Conservation (phyloP, 2,113 vertebrate genomes). For the Tinamus guttatus region DNA sequence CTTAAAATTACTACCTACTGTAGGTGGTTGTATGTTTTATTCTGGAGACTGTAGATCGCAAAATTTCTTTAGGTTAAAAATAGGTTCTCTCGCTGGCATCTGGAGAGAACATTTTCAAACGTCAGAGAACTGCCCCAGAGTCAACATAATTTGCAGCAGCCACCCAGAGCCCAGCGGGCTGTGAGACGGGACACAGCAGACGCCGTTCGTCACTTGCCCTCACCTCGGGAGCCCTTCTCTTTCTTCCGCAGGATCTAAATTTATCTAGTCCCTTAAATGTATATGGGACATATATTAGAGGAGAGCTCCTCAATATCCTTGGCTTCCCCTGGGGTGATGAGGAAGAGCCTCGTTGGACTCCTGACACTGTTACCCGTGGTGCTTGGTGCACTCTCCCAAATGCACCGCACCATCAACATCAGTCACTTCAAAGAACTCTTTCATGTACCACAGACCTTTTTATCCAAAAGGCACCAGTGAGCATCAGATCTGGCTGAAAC, state of each 20-base stretch:
- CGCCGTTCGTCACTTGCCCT: neutral
- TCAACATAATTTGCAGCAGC: constrained; percentile 7
- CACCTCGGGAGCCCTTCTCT: neutral
- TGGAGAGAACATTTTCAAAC: neutral
- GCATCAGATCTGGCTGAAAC: constrained; percentile 43
- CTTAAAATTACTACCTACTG: neutral
- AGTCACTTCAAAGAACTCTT: constrained; percentile 74
- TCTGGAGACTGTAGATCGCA: neutral
- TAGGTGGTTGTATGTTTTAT: neutral
- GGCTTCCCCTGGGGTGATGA: rapidly evolving
- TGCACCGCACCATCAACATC: constrained; percentile 44
- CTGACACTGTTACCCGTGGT: neutral
- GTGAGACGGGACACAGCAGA: neutral
- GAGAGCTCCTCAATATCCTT: neutral
- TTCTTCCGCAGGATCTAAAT: constrained; percentile 10
- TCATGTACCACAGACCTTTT: constrained; percentile 63
- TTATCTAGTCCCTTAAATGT: neutral
- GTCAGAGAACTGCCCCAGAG: neutral
- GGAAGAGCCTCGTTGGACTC: neutral
- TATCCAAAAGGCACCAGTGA: constrained; percentile 7
- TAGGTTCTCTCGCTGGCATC: neutral
- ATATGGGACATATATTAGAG: neutral
- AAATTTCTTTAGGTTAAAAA: constrained; percentile 5
- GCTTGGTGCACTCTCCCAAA: constrained; percentile 18
- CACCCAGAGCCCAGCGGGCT: neutral